Base-by-base conservation (phyloP, 2,888 invertebrate species). In the Amaurobius ferox region DNA sequence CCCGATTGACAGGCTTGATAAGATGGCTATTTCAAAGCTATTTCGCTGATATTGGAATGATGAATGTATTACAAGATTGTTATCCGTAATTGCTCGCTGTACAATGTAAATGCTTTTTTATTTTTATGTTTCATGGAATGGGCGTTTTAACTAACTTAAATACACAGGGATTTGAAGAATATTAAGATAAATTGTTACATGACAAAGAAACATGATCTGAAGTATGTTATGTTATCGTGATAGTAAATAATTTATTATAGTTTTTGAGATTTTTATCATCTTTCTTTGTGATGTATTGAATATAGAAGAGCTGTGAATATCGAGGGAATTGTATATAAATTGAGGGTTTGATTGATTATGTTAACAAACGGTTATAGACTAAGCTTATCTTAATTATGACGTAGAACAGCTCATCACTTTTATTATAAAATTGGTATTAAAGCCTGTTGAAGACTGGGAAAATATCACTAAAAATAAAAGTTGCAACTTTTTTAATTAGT, bases 61-160 rank as follows among this genome's bases (percentile, higher is more conserved):
- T 44, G 44, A 44, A 44, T 44, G 44, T 16, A 44, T 44, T 16
- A 11, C 2, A 16, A 44, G 44, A 44, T 44, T 44, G 44, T 16
- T 9, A 44, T 44, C 44, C 6, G 44, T 44, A 44, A 44, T 44
- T 44, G 44, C 44, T 44, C 16, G 16, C 16, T 13, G 9, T 44
- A 44, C 44, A 44, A 44, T 44, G 44, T 44, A 44, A 44, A 44
- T 44, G 9, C 11, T 44, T 44, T 13, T 44, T 16, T 7, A 2
- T 16, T 9, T 44, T 44, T 44, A 13, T 44, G 44, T 44, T 13
- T 16, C 11, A 44, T 44, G 16, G 44, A 16, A 44, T 44, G 44
- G 44, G 44, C 44, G 44, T 44, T 44, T 44, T 44, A 44, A 44
- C 44, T 44, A 44, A 44, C 44, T 44, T 44, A 44, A 44, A 44